Evolutionary conservation across 2,797 vertebrate species (phyloP), one percentile per base, ranked within the genome.

Genomic region (Ctenopoma kingsleyae): DNA sequence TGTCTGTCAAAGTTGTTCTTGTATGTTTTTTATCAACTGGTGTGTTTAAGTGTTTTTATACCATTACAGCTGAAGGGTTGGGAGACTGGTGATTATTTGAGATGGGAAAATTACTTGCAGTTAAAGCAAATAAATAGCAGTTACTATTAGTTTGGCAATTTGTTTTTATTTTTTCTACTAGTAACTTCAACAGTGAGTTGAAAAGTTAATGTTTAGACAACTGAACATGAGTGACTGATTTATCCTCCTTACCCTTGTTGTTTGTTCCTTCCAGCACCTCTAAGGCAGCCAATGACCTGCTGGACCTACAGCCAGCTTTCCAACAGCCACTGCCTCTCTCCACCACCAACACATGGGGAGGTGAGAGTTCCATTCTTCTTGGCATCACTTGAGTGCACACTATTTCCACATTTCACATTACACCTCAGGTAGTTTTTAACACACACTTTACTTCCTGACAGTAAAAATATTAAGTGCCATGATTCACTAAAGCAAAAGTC

Each of bases 251-350:
- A 77, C 43, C 54, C 57, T 57, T 65, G n/a, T 65, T 68, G 32
- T 30, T 65, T 0, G 0, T 56, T 35, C n/a, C 82, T 87, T 86
- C 16, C 82, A 97, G 97, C 94, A 93, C 94, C 87, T 95, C 96
- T 83, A 98, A 96, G 93, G 93, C 97, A 92, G 95, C 95, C 90
- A 99, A 92, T 67, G 96, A 98, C 91, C 94, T 99, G 78, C 95
- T 99, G 92, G 97, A 98, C 93, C 94, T 99, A 84, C 97, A 98
- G 92, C 97, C 97, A 76, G 94, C 95, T 63, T 99, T 98, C 93
- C 96, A 97, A 85, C 94, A 95, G 3, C 82, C 95, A 63, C 94
- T 96, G 81, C 93, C 96, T 59, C 92, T 96, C 82, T 91, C 96
- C 71, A 86, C 92, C 84, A 88, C 87, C 86, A 96, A 91, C 91